A percentile compares a stretch with the other conserved stretches of the same genome.
Evolutionary conservation across 2,113 vertebrate species (phyloP).

Genomic region (Odocoileus hemionus): DNA sequence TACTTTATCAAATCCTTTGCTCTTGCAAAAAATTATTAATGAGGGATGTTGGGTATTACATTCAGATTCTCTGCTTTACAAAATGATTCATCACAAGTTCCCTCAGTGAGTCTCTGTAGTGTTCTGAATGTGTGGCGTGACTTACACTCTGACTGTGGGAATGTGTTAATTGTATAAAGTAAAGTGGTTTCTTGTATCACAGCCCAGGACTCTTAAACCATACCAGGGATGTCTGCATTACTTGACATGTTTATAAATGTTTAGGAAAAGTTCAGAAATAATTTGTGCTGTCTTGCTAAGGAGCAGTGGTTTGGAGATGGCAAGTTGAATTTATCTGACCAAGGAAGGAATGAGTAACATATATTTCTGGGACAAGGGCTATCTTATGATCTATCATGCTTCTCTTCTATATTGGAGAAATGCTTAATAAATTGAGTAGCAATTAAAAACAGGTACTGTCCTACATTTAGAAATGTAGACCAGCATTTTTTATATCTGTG

Average conservation of each 20-base stretch:
- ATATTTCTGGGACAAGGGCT: neutral
- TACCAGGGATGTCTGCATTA: neutral
- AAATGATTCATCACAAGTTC: neutral
- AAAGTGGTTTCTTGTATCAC: conserved; percentile 10
- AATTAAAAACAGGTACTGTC: conserved; percentile 15
- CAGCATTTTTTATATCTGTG: neutral
- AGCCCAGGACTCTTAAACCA: neutral
- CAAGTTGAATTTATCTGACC: conserved; percentile 1
- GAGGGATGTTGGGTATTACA: neutral
- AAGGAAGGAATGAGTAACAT: neutral
- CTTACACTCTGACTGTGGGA: neutral
- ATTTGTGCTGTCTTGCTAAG: conserved; percentile 31
- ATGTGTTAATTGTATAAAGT: neutral
- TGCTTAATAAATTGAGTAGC: conserved; percentile 31
- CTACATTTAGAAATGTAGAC: neutral
- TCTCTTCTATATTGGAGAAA: neutral
- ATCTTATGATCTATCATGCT: conserved; percentile 1
- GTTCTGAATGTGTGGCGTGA: neutral
- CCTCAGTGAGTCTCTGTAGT: neutral
- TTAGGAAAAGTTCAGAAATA: conserved; percentile 28
- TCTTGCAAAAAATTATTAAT: neutral
- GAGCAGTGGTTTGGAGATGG: neutral
- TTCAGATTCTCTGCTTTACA: conserved; percentile 18
- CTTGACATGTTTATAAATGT: conserved; percentile 29
- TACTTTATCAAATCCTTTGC: neutral